A percentile compares a stretch with the other conserved stretches of the same genome.
phyloP scores from a whole-genome alignment of 35 echinoderm and acorn worm species.

The Amphiura filiformis region DNA sequence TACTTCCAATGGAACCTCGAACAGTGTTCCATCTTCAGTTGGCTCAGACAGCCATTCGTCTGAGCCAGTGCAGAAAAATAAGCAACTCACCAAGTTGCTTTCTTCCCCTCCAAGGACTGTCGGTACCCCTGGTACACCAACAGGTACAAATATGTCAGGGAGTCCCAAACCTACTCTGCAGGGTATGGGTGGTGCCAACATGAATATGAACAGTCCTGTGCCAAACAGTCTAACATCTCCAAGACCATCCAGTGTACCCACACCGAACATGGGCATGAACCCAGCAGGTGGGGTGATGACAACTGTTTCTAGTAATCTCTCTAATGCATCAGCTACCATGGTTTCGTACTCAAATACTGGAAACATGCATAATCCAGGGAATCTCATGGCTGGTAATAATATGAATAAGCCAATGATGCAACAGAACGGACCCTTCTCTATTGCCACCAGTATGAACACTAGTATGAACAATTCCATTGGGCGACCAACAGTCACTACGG shows the following conservation, averaged over 20 bases:
- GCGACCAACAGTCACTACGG: background rate
- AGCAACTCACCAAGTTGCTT: slow-evolving; percentile 85
- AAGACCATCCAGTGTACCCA: background rate
- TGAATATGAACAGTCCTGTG: slow-evolving; percentile 37
- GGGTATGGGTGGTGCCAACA: background rate
- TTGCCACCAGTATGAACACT: slow-evolving; percentile 6
- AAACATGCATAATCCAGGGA: background rate
- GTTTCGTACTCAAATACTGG: background rate
- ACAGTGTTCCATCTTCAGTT: slow-evolving; percentile 49
- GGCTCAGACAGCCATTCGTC: slow-evolving; percentile 43
- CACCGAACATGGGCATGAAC: background rate
- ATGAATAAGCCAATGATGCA: background rate
- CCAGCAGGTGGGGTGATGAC: background rate
- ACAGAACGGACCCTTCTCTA: background rate
- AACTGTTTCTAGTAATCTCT: slow-evolving; percentile 7
- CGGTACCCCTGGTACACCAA: background rate
- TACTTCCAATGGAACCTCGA: slow-evolving; percentile 68
- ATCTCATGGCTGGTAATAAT: background rate
- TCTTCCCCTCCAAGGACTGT: slow-evolving; percentile 74
- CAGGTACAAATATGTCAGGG: slow-evolving; percentile 34
- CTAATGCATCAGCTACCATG: background rate
- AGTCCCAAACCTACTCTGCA: slow-evolving; percentile 72
- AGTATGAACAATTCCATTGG: slow-evolving; percentile 3
- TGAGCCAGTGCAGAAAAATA: slow-evolving; percentile 86
- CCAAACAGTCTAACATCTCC: slow-evolving; percentile 35